Evolutionary conservation across 1,140 invertebrate genomes (phyloP).

Genomic region (Diploscapter pachys): DNA sequence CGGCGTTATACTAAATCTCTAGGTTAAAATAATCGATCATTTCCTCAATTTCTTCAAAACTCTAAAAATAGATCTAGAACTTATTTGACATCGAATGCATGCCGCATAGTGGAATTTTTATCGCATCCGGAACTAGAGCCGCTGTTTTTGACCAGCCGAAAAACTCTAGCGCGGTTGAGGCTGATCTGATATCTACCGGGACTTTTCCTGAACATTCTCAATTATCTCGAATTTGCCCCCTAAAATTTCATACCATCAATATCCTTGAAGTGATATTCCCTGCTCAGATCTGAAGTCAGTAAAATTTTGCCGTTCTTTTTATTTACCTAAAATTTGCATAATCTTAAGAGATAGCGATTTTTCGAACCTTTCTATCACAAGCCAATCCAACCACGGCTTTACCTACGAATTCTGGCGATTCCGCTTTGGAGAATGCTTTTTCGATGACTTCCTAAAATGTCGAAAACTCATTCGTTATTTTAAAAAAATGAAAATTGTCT

Average conservation of each 20-base stretch:
- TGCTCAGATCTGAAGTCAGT: conserved; percentile 56
- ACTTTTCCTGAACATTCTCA: conserved; percentile 2
- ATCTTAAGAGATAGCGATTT: conserved; percentile 1
- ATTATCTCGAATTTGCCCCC: background rate
- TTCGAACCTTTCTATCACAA: conserved; percentile 43
- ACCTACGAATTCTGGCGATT: conserved; percentile 58
- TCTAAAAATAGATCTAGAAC: too few relatives aligned
- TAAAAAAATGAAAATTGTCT: background rate
- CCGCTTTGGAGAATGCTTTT: conserved; percentile 38
- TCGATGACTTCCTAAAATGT: background rate
- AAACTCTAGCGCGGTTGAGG: background rate
- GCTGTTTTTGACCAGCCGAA: conserved; percentile 31
- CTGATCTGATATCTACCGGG: conserved; percentile 10
- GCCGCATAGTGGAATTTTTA: conserved; percentile 32
- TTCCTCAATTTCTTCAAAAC: too few relatives aligned
- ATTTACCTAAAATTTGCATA: conserved; percentile 33
- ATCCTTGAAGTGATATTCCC: conserved; percentile 59
- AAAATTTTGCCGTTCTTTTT: conserved; percentile 58
- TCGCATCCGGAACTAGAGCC: conserved; percentile 23
- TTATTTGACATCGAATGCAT: background rate
- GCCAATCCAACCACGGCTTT: conserved; percentile 55
- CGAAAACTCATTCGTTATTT: background rate
- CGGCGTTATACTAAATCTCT: too few relatives aligned
- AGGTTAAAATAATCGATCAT: too few relatives aligned
- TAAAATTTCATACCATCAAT: conserved; percentile 50